Percentiles rank a stretch among this genome's conserved stretches.
Evolutionary conservation across 2,113 vertebrate genomes (phyloP).

Genomic region (Psophia crepitans): DNA sequence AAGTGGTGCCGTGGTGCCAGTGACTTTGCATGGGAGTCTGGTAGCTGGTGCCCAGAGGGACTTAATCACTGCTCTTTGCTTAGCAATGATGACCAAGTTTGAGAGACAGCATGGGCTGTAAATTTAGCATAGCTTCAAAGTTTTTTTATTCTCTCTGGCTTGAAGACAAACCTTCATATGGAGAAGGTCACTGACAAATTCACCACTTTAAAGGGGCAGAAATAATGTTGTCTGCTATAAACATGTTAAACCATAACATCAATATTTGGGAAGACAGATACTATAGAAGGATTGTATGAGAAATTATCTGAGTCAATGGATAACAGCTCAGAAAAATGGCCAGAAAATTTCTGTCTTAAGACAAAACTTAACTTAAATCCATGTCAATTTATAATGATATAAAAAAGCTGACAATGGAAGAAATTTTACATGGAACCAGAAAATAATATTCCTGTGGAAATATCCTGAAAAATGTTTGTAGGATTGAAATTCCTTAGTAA

Average conservation of each 20-base stretch:
- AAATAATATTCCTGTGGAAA: neutral
- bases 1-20: neutral
- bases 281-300: neutral
- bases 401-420: neutral
- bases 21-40: neutral
- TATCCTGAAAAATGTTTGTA: neutral
- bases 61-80: neutral
- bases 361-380: neutral
- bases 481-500: neutral
- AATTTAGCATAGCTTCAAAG: neutral
- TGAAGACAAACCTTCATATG: neutral
- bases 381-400: neutral
- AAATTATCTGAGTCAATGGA: neutral
- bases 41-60: neutral
- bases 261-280: neutral
- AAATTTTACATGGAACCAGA: neutral
- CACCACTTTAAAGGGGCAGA: neutral
- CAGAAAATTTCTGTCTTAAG: neutral
- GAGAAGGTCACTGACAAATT: neutral
- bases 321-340: neutral
- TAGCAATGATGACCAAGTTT: neutral
- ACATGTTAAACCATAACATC: neutral
- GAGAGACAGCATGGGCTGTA: neutral
- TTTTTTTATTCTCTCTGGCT: neutral
- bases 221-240: neutral